These are phyloP conservation scores for Setipinna tenuifilis DNA, from an alignment of 2,797 vertebrate species.

Conservation along the genomic window DNA sequence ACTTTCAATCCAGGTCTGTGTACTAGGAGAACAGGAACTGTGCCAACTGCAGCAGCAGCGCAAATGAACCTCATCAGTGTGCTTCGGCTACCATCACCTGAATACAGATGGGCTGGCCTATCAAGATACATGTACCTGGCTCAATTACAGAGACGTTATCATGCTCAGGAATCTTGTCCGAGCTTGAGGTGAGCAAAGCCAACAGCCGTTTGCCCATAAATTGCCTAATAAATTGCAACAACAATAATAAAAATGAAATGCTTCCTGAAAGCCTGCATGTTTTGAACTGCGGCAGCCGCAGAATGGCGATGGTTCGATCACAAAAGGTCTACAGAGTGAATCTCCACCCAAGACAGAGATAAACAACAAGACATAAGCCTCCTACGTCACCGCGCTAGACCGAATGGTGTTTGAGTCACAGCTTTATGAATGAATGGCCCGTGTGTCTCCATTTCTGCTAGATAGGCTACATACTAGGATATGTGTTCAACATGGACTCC, in stretches of 20 bases:
- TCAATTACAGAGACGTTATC: neutral
- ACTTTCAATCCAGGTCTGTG: neutral
- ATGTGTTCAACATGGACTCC: neutral
- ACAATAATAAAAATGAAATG: neutral
- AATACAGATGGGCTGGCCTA: neutral
- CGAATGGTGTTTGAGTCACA: slow-evolving; percentile 64
- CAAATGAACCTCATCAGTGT: neutral
- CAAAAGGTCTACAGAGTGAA: neutral
- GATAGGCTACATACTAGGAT: neutral
- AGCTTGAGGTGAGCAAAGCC: neutral
- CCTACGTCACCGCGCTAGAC: slow-evolving; percentile 63
- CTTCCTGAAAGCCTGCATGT: neutral
- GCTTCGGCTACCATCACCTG: neutral
- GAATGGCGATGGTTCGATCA: neutral
- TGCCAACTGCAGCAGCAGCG: neutral
- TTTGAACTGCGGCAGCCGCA: neutral
- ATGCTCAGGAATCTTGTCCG: neutral
- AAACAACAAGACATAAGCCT: slow-evolving; percentile 54
- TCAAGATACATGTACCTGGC: neutral
- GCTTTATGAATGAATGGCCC: slow-evolving; percentile 74
- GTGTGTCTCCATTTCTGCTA: slow-evolving; percentile 12
- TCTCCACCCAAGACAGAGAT: slow-evolving; percentile 37
- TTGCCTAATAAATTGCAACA: neutral
- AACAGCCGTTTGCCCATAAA: neutral
- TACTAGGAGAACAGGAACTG: neutral